Conservation (phyloP, 2,113 vertebrate species). For the Prunella himalayana region DNA sequence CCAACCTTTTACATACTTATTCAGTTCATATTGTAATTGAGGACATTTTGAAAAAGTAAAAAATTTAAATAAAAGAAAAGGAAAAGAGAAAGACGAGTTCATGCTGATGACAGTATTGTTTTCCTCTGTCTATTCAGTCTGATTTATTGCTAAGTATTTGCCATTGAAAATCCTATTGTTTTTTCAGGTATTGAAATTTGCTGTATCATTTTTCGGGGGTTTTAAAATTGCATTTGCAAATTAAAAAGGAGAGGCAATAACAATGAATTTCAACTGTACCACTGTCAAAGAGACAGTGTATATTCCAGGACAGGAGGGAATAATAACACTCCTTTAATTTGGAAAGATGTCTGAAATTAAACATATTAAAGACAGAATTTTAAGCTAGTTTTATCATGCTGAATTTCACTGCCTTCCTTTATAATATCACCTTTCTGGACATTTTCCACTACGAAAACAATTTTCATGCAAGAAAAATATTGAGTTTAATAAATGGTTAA, state of each 20-base stretch:
- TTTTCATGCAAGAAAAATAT: background rate
- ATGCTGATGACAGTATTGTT: conserved; percentile 44
- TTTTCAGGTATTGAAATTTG: conserved; percentile 62
- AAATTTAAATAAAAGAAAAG: background rate
- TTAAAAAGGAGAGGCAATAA: conserved; percentile 28
- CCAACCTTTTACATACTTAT: conserved; percentile 53
- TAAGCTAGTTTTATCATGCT: conserved; percentile 4
- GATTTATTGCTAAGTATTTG: conserved; percentile 64
- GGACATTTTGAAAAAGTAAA: background rate
- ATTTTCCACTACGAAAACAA: background rate
- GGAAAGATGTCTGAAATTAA: conserved; percentile 44
- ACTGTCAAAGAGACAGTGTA: background rate
- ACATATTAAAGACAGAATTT: background rate
- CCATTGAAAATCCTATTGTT: conserved; percentile 48
- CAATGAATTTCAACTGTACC: background rate
- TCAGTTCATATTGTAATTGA: conserved; percentile 62
- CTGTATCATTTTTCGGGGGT: conserved; percentile 44
- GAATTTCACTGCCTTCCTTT: background rate
- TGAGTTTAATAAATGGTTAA: conserved; percentile 10
- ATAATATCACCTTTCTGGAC: background rate
- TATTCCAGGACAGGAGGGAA: background rate
- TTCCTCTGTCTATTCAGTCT: conserved; percentile 21
- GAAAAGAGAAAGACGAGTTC: background rate
- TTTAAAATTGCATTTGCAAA: conserved; percentile 47
- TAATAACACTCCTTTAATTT: conserved; percentile 35